phyloP scores from a whole-genome alignment of 2,797 vertebrate species.

The Danio aesculapii region DNA sequence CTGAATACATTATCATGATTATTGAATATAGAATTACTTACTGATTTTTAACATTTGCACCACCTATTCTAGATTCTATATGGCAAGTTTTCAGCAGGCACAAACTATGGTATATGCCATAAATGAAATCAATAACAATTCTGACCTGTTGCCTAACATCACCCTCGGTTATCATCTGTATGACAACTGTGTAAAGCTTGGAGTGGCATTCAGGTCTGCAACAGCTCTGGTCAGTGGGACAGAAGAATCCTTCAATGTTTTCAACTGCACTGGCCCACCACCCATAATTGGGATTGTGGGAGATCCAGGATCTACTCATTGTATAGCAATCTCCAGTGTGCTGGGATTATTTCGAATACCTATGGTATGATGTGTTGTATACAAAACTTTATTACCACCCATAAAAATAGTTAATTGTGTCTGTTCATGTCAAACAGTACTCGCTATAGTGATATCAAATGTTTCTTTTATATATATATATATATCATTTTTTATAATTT shows the following conservation, averaged over 20 bases:
- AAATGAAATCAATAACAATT: conserved; percentile 62
- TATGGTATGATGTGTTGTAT: conserved; percentile 55
- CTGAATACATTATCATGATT: too few relatives aligned
- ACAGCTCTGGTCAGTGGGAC: conserved; percentile 46
- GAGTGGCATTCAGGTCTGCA: conserved; percentile 55
- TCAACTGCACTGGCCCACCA: conserved; percentile 52
- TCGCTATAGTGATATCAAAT: too few relatives aligned
- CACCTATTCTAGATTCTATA: conserved; percentile 47
- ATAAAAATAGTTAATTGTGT: too few relatives aligned
- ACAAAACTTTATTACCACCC: too few relatives aligned
- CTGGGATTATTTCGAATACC: conserved; percentile 66
- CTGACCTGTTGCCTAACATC: conserved; percentile 51
- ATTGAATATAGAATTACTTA: too few relatives aligned
- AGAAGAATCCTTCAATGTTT: conserved; percentile 18
- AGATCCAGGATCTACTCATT: conserved; percentile 67
- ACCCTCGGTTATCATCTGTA: conserved; percentile 58
- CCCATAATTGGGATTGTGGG: conserved; percentile 67
- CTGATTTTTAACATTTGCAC: too few relatives aligned
- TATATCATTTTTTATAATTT: too few relatives aligned
- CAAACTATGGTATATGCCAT: conserved; percentile 60
- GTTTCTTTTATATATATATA: background rate
- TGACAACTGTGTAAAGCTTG: conserved; percentile 58
- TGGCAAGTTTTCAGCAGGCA: conserved; percentile 53
- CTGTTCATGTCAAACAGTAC: too few relatives aligned
- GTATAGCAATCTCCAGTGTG: conserved; percentile 68